phyloP scores from a whole-genome alignment of 2,888 invertebrate genomes.

The Amorpha juglandis region DNA sequence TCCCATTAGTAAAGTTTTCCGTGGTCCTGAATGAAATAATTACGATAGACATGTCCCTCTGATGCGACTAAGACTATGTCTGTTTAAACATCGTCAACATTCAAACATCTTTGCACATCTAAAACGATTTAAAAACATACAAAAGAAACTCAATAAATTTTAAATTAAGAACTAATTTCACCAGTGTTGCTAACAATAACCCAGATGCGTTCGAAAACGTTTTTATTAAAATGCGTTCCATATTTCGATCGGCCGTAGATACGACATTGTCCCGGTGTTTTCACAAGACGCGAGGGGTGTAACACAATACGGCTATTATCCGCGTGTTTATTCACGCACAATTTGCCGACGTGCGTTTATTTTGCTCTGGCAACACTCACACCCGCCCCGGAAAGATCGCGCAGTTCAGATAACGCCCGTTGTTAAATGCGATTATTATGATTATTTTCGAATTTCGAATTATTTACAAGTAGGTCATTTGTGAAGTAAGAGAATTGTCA shows the following conservation, averaged over 20 bases:
- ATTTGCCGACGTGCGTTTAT: constrained; percentile 77
- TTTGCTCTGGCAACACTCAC: constrained; percentile 73
- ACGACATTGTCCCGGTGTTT: constrained; percentile 39
- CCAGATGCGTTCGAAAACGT: constrained; percentile 23
- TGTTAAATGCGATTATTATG: constrained; percentile 60
- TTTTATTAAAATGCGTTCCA: constrained; percentile 24
- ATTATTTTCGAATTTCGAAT: constrained; percentile 38
- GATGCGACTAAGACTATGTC: too few species aligned
- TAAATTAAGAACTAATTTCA: constrained; percentile 15
- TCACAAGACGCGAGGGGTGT: constrained; percentile 50
- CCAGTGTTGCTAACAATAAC: constrained; percentile 21
- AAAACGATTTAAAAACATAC: not conserved
- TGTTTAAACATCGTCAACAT: too few species aligned
- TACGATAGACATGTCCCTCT: too few species aligned
- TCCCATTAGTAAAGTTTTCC: too few species aligned
- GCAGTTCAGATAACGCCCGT: constrained; percentile 20
- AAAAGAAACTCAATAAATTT: not conserved
- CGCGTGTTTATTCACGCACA: constrained; percentile 81
- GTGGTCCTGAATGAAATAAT: too few species aligned
- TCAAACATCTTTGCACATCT: not conserved
- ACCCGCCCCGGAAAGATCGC: constrained; percentile 33
- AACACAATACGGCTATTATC: constrained; percentile 80
- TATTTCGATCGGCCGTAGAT: constrained; percentile 25
- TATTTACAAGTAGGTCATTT: constrained; percentile 2
- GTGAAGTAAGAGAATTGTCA: not conserved